Base-by-base conservation (phyloP, 2,888 invertebrate genomes). In the Acleris literana region DNA sequence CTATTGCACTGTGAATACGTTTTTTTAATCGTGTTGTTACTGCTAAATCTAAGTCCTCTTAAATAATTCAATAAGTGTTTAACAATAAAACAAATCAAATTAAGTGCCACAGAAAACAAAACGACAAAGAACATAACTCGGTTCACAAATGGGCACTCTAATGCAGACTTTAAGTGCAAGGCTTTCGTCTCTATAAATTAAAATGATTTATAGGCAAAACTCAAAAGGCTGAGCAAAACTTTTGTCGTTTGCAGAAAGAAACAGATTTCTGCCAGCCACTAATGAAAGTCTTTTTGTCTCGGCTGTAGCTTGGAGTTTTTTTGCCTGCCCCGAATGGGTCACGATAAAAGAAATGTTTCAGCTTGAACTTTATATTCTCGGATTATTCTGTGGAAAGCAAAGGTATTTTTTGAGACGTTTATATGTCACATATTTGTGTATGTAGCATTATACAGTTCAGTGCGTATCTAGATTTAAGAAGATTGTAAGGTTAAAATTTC, bases 181-280 rank as follows among this genome's bases (percentile, higher is more conserved):
- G 80, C 73, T 83, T 86, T 85, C 86, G 84, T 88, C 86, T 88
- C 85, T 83, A 88, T 90, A 89, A 89, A 89, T 90, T 89, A 86
- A 85, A 82, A 85, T 89, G 89, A 90, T 90, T 90, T 90, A 90
- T 90, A 82, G 77, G 78, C 78, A 77, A 76, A 79, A 81, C 83
- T 88, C 80, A 80, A 80, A 83, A 80, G 81, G 77, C 77, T 77
- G 73, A 75, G 74, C 76, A 74, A 78, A 90, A 90, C 82, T 90
- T 89, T 85, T 84, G 85, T 82, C 88, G 81, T 88, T 85, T 83
- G 73, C 74, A 79, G 82, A 85, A 86, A 85, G 87, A 85, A 85
- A 78, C 82, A 83, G 83, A 86, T 86, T 86, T 84, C 71, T 79
- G 76, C 66, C 73, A 71, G 78, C 72, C 77, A 80, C 84, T 83